Conservation (phyloP, 2,797 vertebrate genomes). For the Scolopax rusticola region DNA sequence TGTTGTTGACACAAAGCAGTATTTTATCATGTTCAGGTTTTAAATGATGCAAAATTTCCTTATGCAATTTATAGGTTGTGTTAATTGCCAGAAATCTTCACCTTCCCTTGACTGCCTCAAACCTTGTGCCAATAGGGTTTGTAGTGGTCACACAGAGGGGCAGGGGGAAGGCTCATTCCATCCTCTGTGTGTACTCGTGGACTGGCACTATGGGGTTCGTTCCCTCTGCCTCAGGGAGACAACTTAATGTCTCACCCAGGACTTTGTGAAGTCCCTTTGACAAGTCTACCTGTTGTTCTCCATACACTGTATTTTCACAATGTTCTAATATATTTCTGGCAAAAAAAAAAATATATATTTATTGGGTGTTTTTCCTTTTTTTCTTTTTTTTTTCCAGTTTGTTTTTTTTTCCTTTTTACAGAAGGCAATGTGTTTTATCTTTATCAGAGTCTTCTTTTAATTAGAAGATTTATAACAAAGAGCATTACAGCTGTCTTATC, state of each 20-base stretch:
- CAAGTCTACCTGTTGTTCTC: not conserved
- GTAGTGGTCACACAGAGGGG: not conserved
- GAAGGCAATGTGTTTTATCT: not conserved
- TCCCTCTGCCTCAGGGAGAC: not conserved
- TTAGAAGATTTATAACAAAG: not conserved
- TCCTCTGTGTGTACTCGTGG: fast-evolving
- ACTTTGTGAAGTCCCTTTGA: not conserved
- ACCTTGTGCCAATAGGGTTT: not conserved
- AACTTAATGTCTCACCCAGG: not conserved
- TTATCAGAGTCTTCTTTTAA: not conserved
- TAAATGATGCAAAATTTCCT: not conserved
- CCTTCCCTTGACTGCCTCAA: not conserved
- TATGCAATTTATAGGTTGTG: not conserved
- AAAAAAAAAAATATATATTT: not conserved
- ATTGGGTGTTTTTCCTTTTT: fast-evolving
- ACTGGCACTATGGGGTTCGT: not conserved
- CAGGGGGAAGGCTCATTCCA: not conserved
- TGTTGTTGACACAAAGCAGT: not conserved
- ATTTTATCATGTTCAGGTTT: not conserved
- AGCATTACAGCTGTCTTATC: not conserved
- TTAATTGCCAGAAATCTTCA: not conserved
- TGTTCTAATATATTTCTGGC: not conserved
- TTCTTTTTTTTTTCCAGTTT: too few species aligned
- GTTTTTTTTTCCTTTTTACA: not conserved
- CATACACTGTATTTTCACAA: not conserved